Conservation (phyloP, 2,797 vertebrate species). For the Lycodopsis pacificus region DNA sequence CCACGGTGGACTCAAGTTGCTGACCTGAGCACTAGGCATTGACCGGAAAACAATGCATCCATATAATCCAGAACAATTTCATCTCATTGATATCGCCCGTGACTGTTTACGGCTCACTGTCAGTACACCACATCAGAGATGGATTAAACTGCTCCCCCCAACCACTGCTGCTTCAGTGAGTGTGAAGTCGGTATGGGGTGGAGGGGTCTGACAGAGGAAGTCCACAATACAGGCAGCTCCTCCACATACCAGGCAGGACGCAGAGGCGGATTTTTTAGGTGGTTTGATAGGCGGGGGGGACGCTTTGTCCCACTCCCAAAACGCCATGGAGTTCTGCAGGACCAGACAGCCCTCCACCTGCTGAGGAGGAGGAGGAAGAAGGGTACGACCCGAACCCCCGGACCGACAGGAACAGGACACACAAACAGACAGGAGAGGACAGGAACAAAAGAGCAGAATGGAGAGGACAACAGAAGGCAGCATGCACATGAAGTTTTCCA, state of each 20-base stretch:
- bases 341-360: conserved; percentile 88
- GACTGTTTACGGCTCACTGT: background rate
- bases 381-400: conserved; percentile 48
- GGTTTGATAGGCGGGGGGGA: conserved; percentile 88
- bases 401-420: conserved; percentile 31
- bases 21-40: background rate
- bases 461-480: conserved; percentile 53
- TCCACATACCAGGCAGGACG: conserved; percentile 95
- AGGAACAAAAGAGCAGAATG: conserved; percentile 50
- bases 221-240: conserved; percentile 63
- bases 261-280: conserved; percentile 95
- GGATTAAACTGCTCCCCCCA: background rate
- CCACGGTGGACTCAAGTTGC: background rate
- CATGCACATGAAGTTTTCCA: conserved; percentile 73
- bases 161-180: background rate
- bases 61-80: background rate
- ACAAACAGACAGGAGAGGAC: conserved; percentile 28
- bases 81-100: background rate
- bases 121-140: background rate
- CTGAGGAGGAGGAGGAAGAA: conserved; percentile 71
- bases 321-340: conserved; percentile 92
- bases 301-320: conserved; percentile 95
- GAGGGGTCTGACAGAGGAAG: conserved; percentile 17
- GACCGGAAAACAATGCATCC: background rate
- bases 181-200: conserved; percentile 10